Evolutionary conservation across 1,140 invertebrate genomes (phyloP), one percentile per base, ranked within the genome.

Genomic region (Condylostylus longicornis): DNA sequence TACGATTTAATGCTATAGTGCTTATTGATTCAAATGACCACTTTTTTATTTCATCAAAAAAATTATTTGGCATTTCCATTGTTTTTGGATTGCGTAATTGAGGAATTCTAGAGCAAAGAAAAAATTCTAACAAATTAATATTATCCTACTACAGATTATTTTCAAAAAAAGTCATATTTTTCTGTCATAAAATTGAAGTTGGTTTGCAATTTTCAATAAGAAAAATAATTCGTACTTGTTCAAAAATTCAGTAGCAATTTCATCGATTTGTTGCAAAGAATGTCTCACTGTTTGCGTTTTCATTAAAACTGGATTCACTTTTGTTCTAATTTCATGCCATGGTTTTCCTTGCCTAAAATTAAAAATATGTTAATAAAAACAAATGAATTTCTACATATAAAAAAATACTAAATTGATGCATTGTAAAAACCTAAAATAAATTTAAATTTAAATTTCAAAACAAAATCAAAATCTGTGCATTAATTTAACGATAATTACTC

Each of bases 21-120:
- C 66, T 72, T 3, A 82, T 77, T 2, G 74, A 75, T 50, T 83
- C 79, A 12, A 82, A 56, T 12, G 75, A 62, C 74, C 77, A 77
- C 50, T 74, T 70, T 46, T 75, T 75, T 37, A 80, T 54, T 49
- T 76, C 70, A 25, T 69, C 67, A 20, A 69, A 64, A 46, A 77
- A 75, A 40, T 68, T 58, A 0, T 45, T 48, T 2, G 64, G 62
- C 27, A 79, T 53, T 48, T 69, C 65, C 42, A 66, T 65, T 18
- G 66, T 63, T 33, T 64, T 45, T 0, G 42, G 27, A 46, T 71
- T 53, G 13, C 67, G 56, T 15, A 67, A 50, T 17, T 56, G 56
- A 46, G 61, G 66, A 33, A 77, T 63, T 42, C 70, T 74, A 30
- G n/a, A n/a, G n/a, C n/a, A n/a, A n/a, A n/a, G n/a, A 14, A 36